Evolutionary conservation across 2,797 vertebrate species (phyloP), one percentile per base, ranked within the genome.

Genomic region (Leuciscus waleckii): DNA sequence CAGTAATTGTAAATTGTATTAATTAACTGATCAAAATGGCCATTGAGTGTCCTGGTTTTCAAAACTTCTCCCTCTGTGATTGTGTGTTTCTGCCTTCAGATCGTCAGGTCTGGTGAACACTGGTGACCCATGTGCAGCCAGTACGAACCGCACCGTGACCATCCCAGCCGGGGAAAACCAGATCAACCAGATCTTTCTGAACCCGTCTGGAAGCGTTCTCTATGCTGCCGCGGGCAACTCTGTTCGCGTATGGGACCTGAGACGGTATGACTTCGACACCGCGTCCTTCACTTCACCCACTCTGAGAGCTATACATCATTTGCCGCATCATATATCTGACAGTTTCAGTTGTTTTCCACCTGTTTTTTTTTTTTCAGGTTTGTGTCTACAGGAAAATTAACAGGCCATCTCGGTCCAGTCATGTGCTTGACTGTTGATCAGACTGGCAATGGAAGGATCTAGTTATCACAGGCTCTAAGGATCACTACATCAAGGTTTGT

Each of bases 351-450:
- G 19, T 37, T 56, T 56, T 56, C 32, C 32, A 76, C 54, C 65
- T 75, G 14, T 86, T 5, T 82, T 49, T 29, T 29, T 29, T 29
- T 29, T 56, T 26, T 82, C 92, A 99, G 98, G 90, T 99, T 99
- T 93, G 97, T 97, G 16, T 99, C 97, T 84, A 98, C 98, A 76
- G 98, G 98, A 80, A 99, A 99, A 87, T 94, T 99, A 1, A 97
- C 93, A 0, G 98, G 98, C 90, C 98, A 99, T 92, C 95, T 97
- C 4, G 97, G 98, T 21, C 98, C 98, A 29, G 98, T 99, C 56
- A 99, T 99, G 98, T 99, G 98, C 93, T 95, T 99, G 93, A 99
- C 97, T 29, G 97, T 99, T 2, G 98, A 99, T 91, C 95, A 95
- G 69, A 96, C 97, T 78, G 96, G 94, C 83, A 97, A 89, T 82